Percentiles rank a stretch among this genome's conserved stretches.
These are phyloP conservation scores for Mionectes macconnelli DNA, from an alignment of 2,113 vertebrate species.

Conservation along the genomic window DNA sequence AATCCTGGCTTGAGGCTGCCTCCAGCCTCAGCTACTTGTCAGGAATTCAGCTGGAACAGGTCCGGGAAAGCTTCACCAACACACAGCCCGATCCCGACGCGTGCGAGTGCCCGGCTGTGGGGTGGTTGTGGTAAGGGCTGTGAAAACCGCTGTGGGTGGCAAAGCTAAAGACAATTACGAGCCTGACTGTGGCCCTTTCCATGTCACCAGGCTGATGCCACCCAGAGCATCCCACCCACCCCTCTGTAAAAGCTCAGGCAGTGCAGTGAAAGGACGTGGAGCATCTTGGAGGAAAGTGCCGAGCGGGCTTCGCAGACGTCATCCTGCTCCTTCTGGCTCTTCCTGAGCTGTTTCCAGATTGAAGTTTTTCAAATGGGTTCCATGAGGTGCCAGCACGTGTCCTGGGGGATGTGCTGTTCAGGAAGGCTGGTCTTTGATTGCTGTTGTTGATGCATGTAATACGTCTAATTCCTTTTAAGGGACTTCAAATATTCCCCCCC, in stretches of 20 bases:
- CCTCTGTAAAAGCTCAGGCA: rapidly evolving
- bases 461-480: not conserved
- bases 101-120: rapidly evolving
- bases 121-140: rapidly evolving
- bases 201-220: not conserved
- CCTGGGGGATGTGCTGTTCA: not conserved
- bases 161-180: rapidly evolving
- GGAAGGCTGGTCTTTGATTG: not conserved
- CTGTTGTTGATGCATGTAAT: not conserved
- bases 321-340: not conserved
- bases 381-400: not conserved
- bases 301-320: rapidly evolving
- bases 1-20: not conserved
- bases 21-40: not conserved
- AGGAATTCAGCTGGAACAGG: not conserved
- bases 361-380: not conserved
- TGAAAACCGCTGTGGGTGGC: not conserved
- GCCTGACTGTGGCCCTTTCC: not conserved
- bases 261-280: not conserved
- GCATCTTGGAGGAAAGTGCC: not conserved
- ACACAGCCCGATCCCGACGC: rapidly evolving
- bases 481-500: not conserved
- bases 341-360: not conserved
- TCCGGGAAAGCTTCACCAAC: rapidly evolving
- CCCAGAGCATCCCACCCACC: rapidly evolving